Percentiles rank a stretch among this genome's conserved stretches.
These are phyloP conservation scores for Rotaria socialis DNA, from an alignment of 2,888 invertebrate species.

Conservation along the genomic window DNA sequence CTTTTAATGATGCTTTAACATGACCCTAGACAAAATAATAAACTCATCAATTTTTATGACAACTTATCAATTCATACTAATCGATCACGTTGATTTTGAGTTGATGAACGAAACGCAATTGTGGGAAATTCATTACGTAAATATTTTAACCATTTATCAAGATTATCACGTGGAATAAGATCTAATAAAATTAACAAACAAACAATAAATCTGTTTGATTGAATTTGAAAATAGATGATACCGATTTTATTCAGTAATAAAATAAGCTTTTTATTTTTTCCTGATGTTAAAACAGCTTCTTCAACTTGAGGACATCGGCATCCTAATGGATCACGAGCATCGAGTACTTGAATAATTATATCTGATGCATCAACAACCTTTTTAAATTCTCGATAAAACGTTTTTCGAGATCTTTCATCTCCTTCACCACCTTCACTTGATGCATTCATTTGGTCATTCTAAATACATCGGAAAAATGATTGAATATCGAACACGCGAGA, in stretches of 20 bases:
- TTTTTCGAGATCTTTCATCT: constrained; percentile 38
- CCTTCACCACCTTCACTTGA: neutral
- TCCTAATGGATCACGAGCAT: constrained; percentile 87
- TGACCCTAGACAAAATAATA: neutral
- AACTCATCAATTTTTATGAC: too few relatives aligned
- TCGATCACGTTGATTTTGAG: constrained; percentile 76
- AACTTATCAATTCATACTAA: constrained; percentile 62
- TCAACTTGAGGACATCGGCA: constrained; percentile 78
- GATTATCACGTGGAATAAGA: constrained; percentile 81
- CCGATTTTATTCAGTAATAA: constrained; percentile 86
- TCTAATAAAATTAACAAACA: constrained; percentile 62
- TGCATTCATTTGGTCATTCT: neutral
- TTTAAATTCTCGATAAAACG: constrained; percentile 46
- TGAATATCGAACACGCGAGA: neutral
- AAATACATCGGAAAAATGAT: neutral
- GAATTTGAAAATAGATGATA: constrained; percentile 49
- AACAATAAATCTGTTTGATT: neutral
- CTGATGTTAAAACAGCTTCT: constrained; percentile 72
- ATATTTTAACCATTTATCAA: constrained; percentile 84
- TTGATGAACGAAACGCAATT: constrained; percentile 71
- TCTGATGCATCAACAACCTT: constrained; percentile 45
- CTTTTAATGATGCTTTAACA: neutral
- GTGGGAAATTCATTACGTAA: constrained; percentile 77
- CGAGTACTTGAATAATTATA: constrained; percentile 74
- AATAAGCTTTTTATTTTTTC: constrained; percentile 79